Percentiles rank a stretch among this genome's conserved stretches.
Evolutionary conservation across 2,888 invertebrate species (phyloP).

Genomic region (Drosophila anomelani): DNA sequence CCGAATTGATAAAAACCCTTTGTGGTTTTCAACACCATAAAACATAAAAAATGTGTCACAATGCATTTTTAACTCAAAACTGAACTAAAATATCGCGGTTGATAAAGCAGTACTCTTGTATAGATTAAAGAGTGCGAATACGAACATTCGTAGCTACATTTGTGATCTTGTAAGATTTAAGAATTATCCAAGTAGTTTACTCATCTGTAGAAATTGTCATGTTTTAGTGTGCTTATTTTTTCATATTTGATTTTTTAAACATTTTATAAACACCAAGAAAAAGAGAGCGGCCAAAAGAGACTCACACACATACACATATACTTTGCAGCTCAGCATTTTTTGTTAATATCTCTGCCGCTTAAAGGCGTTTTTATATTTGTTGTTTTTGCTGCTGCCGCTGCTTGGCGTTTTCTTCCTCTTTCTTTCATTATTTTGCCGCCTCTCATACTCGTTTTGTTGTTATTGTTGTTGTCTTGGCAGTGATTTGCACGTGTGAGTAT

Average conservation of each 20-base stretch:
- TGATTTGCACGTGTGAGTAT: conserved; percentile 57
- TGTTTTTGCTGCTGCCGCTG: conserved; percentile 31
- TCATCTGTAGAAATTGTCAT: conserved; percentile 15
- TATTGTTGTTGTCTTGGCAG: conserved; percentile 43
- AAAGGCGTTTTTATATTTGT: conserved; percentile 38
- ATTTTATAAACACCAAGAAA: conserved; percentile 6
- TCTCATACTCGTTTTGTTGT: conserved; percentile 34
- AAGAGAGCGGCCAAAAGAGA: conserved; percentile 15
- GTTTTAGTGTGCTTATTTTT: not conserved
- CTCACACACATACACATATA: conserved; percentile 12
- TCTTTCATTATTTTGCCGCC: conserved; percentile 48
- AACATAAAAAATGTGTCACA: too few relatives aligned
- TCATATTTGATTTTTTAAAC: not conserved
- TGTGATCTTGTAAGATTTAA: not conserved
- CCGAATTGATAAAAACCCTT: conserved; percentile 16
- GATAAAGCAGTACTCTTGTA: not conserved
- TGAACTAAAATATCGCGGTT: not conserved
- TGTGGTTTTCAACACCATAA: conserved; percentile 3
- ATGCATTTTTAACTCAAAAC: not conserved
- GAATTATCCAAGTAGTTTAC: not conserved
- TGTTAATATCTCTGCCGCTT: conserved; percentile 38
- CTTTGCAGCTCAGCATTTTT: conserved; percentile 50
- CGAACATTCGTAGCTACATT: not conserved
- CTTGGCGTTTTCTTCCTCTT: conserved; percentile 67
- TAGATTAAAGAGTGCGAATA: not conserved